Percentiles rank a stretch among this genome's conserved stretches.
phyloP scores from a whole-genome alignment of 2,797 vertebrate genomes.

The Syngnathus rostellatus region DNA sequence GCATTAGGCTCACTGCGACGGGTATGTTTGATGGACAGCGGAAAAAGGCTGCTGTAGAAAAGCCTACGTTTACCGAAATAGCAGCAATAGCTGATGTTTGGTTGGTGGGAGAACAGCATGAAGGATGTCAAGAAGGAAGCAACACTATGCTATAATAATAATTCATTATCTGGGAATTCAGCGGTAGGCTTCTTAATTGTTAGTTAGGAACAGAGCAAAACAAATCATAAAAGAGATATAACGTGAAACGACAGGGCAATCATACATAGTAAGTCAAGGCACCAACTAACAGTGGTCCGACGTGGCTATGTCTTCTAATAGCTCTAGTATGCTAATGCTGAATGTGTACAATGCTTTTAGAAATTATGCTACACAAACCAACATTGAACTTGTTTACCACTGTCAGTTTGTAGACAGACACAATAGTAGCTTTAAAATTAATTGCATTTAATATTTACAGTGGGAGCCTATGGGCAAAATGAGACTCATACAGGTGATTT shows the following conservation, averaged over 20 bases:
- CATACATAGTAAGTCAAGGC: too few relatives aligned
- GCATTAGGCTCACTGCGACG: slow-evolving; percentile 4
- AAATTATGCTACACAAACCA: background rate
- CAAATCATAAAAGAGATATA: background rate
- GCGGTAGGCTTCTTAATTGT: background rate
- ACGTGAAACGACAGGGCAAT: too few relatives aligned
- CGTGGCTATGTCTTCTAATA: background rate
- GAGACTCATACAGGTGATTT: too few relatives aligned
- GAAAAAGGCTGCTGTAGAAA: slow-evolving; percentile 4
- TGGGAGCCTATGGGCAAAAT: too few relatives aligned
- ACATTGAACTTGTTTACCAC: background rate
- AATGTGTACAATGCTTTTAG: background rate
- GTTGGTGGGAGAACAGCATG: background rate
- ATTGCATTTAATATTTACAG: too few relatives aligned
- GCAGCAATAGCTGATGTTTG: background rate
- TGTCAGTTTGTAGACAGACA: too few relatives aligned
- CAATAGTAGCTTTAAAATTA: too few relatives aligned
- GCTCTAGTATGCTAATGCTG: background rate
- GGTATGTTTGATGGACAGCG: background rate
- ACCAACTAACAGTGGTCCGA: too few relatives aligned
- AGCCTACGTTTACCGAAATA: slow-evolving; percentile 4
- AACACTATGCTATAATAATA: background rate
- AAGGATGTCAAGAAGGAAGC: background rate
- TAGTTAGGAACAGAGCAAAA: background rate
- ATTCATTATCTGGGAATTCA: background rate